Evolutionary conservation across 2,888 invertebrate genomes (phyloP), one percentile per base, ranked within the genome.

Genomic region (Tubulanus polymorphus): DNA sequence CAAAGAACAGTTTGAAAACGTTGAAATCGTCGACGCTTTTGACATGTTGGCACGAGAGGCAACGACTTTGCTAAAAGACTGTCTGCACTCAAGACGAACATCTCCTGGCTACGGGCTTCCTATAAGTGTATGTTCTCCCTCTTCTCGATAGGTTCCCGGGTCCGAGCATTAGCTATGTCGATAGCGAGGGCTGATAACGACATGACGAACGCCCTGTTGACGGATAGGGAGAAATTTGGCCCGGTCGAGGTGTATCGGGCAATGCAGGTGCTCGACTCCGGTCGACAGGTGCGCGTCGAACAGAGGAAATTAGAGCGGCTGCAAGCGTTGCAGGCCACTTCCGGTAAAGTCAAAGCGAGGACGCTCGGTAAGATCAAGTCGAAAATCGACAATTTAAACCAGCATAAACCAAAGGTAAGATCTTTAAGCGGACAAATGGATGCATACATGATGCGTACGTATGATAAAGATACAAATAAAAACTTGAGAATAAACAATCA

Each of bases 191-290:
- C 71, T 47, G 76, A 76, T 56, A 62, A 68, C 50, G 66, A 68
- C n/a, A 51, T 77, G 55, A 70, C 72, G 0, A 60, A 69, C 25
- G 61, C 68, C n/a, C 66, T 76, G 32, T 64, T 77, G 8, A 30
- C 63, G 18, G 61, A 68, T 50, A 58, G 64, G 6, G 64, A 67
- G 2, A 59, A 63, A 50, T 75, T 71, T 64, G 71, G 74, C 8
- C 54, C 75, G 49, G 69, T 67, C n/a, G 74, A 75, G 56, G 72
- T 75, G 1, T 62, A 73, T 15, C 75, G 74, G 53, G 71, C 74
- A 1, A 23, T 73, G 10, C 64, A 63, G 12, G 58, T 76, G 50
- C 63, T 76, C 35, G 76, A 76, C 56, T 63, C 72, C 27, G 69
- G 65, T 1, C 55, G 76, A 37, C 67, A 70, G 57, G 65, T 70